These are phyloP conservation scores for Reinhardtius hippoglossoides DNA, from an alignment of 2,113 vertebrate genomes.

Conservation along the genomic window DNA sequence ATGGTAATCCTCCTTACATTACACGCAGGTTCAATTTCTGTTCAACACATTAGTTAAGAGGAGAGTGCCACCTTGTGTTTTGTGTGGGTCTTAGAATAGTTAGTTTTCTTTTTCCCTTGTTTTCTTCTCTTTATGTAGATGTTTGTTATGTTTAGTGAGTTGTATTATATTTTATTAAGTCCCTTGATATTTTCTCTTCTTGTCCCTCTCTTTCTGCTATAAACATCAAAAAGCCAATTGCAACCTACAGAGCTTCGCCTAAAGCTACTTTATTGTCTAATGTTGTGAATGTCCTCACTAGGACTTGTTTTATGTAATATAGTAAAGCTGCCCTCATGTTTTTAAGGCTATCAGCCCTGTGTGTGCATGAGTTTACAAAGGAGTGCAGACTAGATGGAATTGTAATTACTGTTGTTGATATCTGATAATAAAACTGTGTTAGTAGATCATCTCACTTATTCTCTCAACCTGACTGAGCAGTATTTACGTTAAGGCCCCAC, in stretches of 20 bases:
- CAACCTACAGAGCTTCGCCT: too few relatives aligned
- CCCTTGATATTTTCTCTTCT: too few relatives aligned
- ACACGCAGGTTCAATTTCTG: not conserved
- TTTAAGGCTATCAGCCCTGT: not conserved
- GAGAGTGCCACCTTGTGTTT: too few relatives aligned
- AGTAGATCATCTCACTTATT: not conserved
- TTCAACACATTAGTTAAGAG: not conserved
- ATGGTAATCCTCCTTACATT: not conserved
- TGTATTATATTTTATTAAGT: too few relatives aligned
- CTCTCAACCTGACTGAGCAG: not conserved
- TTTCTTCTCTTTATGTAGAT: not conserved
- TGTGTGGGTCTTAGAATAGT: not conserved
- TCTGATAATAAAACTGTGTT: too few relatives aligned
- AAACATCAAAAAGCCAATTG: too few relatives aligned
- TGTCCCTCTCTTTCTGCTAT: too few relatives aligned
- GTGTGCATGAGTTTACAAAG: too few relatives aligned
- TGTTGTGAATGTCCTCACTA: not conserved
- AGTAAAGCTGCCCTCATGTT: not conserved
- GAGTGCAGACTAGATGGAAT: too few relatives aligned
- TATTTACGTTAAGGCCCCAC: not conserved
- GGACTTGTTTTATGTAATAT: not conserved
- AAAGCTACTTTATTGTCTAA: not conserved
- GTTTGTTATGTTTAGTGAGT: too few relatives aligned
- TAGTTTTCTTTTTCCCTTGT: not conserved
- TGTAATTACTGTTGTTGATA: too few relatives aligned